phyloP scores from a whole-genome alignment of 2,888 invertebrate species.

The Crematogaster levior region DNA sequence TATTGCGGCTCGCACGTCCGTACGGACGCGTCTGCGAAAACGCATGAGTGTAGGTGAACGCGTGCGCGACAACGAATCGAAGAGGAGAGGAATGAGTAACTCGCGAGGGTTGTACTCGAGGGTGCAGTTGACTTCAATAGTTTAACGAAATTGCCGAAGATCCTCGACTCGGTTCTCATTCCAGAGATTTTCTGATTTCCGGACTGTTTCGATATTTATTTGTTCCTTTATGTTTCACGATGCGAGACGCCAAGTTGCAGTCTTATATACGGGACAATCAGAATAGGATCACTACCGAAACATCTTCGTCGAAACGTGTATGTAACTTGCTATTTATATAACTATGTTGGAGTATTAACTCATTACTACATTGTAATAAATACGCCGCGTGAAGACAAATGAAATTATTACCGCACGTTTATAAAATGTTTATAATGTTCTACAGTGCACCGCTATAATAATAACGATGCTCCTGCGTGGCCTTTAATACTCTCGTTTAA shows the following conservation, averaged over 20 bases:
- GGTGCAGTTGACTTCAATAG: conserved; percentile 81
- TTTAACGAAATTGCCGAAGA: conserved; percentile 80
- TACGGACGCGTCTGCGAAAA: not conserved
- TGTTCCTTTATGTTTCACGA: conserved; percentile 61
- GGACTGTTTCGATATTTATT: conserved; percentile 79
- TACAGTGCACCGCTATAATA: conserved; percentile 15
- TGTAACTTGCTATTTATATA: not conserved
- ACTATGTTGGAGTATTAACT: not conserved
- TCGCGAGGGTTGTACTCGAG: conserved; percentile 69
- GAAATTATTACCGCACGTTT: conserved; percentile 36
- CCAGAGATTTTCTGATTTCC: conserved; percentile 75
- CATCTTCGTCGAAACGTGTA: not conserved
- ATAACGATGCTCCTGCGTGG: conserved; percentile 18
- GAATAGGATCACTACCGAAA: not conserved
- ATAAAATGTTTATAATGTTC: conserved; percentile 36
- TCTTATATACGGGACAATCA: not conserved
- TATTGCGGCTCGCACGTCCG: conserved; percentile 26
- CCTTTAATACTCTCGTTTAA: conserved; percentile 37
- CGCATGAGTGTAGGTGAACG: not conserved
- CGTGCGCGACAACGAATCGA: conserved; percentile 37
- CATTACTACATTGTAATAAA: not conserved
- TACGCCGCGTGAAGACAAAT: conserved; percentile 2
- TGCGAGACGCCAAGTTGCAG: not conserved
- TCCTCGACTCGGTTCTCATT: conserved; percentile 74
- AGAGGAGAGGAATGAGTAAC: conserved; percentile 37